These are phyloP conservation scores for Drosophila melanica DNA, from an alignment of 1,140 invertebrate genomes.

Conservation along the genomic window DNA sequence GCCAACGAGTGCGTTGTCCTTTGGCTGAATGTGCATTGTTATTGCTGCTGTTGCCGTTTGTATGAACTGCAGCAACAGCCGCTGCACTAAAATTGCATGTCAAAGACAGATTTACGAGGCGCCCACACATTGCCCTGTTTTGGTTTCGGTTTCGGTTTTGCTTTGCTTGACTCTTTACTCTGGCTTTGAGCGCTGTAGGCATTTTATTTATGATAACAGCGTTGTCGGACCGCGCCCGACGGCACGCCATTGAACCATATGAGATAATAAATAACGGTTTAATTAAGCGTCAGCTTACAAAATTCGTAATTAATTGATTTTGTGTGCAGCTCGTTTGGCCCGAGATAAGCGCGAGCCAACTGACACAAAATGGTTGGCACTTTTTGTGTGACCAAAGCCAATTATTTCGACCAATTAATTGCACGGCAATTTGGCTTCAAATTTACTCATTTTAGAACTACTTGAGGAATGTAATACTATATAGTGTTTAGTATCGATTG, in stretches of 20 bases:
- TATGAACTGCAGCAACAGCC: conserved; percentile 70
- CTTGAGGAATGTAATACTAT: background rate
- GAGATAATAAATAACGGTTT: conserved; percentile 82
- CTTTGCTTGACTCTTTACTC: background rate
- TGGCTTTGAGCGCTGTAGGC: conserved; percentile 6
- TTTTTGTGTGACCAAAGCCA: background rate
- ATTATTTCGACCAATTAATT: conserved; percentile 10
- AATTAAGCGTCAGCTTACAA: conserved; percentile 73
- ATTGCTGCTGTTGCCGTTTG: conserved; percentile 30
- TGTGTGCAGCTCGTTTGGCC: conserved; percentile 44
- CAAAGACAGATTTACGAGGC: conserved; percentile 80
- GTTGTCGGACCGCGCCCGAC: conserved; percentile 21
- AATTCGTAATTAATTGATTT: conserved; percentile 79
- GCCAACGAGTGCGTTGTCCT: conserved; percentile 72
- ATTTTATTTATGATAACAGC: conserved; percentile 76
- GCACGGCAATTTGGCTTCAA: background rate
- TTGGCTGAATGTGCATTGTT: conserved; percentile 63
- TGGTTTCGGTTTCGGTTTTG: conserved; percentile 15
- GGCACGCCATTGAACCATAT: conserved; percentile 52
- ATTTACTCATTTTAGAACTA: background rate
- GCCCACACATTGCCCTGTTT: conserved; percentile 24
- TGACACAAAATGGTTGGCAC: conserved; percentile 9
- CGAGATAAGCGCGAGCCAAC: conserved; percentile 26
- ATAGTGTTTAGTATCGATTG: no score
- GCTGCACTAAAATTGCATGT: conserved; percentile 79